These are phyloP conservation scores for Trichogramma pretiosum DNA, from an alignment of 1,140 invertebrate genomes.

Conservation along the genomic window DNA sequence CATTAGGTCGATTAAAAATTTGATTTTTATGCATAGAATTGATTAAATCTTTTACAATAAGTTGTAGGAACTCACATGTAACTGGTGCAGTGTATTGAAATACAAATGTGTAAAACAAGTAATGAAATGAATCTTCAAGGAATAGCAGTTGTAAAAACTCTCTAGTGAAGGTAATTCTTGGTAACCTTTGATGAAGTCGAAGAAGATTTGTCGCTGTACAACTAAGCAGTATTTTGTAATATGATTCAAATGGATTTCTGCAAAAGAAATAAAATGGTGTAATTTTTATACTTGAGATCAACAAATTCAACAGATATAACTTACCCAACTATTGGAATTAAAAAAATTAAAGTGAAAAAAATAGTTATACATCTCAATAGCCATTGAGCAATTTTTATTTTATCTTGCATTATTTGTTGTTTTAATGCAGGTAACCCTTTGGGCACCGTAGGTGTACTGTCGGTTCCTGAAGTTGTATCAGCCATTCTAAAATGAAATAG, in stretches of 20 bases:
- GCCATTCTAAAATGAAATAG: slow-evolving; percentile 31
- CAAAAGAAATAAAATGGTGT: slow-evolving; percentile 28
- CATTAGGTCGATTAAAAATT: no score
- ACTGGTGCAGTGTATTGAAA: slow-evolving; percentile 84
- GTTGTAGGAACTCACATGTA: slow-evolving; percentile 82
- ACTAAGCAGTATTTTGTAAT: slow-evolving; percentile 82
- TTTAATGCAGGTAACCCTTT: slow-evolving; percentile 56
- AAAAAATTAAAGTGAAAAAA: slow-evolving; percentile 72
- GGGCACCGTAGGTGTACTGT: slow-evolving; percentile 24
- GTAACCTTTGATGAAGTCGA: slow-evolving; percentile 85
- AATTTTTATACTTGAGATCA: slow-evolving; percentile 5
- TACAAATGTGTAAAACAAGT: slow-evolving; percentile 88
- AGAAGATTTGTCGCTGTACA: slow-evolving; percentile 90
- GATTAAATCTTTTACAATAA: slow-evolving; percentile 13
- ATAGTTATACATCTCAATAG: slow-evolving; percentile 71
- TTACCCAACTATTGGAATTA: slow-evolving; percentile 85
- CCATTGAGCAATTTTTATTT: slow-evolving; percentile 79
- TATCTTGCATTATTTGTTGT: slow-evolving; percentile 67
- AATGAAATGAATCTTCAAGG: slow-evolving; percentile 91
- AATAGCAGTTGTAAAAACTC: slow-evolving; percentile 74
- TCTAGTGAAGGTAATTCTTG: slow-evolving; percentile 66
- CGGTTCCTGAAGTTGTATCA: slow-evolving; percentile 25
- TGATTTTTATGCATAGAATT: slow-evolving; percentile 5
- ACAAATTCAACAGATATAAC: neutral
- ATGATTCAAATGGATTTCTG: slow-evolving; percentile 73